Base-by-base conservation (phyloP, 1,140 invertebrate genomes). In the Trichoplusia ni region DNA sequence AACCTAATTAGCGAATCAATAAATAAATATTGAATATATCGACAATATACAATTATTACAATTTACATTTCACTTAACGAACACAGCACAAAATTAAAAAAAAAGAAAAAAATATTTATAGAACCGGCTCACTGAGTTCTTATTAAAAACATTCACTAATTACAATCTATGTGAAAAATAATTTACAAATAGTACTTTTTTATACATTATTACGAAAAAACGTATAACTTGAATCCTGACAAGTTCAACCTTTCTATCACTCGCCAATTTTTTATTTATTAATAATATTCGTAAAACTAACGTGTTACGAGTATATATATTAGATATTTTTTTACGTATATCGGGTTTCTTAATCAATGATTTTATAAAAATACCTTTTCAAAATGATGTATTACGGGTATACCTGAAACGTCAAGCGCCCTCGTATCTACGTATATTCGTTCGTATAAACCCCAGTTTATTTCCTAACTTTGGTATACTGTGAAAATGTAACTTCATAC, bases 301-400 rank as follows among this genome's bases (percentile, higher is more conserved):
- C 73, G 73, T 71, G 71, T 82, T 86, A 87, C 79, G 79, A 86
- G 79, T 87, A 87, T 86, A 86, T 89, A 89, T 47, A 53, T 54
- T 84, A 79, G 84, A 88, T 91, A 84, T 77, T 81, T 81, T 81
- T 82, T 91, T 91, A 91, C 90, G 90, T 91, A 91, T 91, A 83
- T 91, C 77, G 81, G 65, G 84, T 90, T 91, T 80, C 76, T 80
- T 87, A 89, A 79, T 82, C 82, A 89, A 89, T 86, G 87, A 83
- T 90, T 90, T 88, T 90, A 88, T 86, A 89, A 89, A 90, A 90
- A 90, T 89, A 89, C 84, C 79, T 80, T 87, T 74, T 64, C 75
- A 74, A 65, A 67, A 69, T 51, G 70, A 67, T 79, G 80, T 86
- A 73, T 79, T 58, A 58, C 70, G 72, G 69, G 68, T 73, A 82